Percentiles rank a stretch among this genome's conserved stretches.
phyloP scores from a whole-genome alignment of 2,888 invertebrate species.

The Yponomeuta evonymella region DNA sequence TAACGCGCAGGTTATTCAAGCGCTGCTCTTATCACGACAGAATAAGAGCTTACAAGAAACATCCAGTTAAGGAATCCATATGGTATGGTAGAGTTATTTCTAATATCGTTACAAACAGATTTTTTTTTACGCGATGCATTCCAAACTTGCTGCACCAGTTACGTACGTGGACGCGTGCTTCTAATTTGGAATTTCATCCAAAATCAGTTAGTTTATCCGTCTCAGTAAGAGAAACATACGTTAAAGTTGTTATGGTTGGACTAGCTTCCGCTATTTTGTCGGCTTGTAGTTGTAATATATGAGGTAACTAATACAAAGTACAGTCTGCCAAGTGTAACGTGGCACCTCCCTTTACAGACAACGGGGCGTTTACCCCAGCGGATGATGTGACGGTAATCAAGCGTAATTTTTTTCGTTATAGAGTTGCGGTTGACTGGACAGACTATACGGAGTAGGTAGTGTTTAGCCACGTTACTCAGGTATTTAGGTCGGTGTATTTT shows the following conservation, averaged over 20 bases:
- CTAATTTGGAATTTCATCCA: conserved; percentile 54
- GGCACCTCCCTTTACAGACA: too few relatives aligned
- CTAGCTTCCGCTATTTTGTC: conserved; percentile 55
- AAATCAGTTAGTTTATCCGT: conserved; percentile 59
- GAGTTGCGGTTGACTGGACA: neutral
- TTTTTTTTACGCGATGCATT: conserved; percentile 7
- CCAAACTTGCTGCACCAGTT: neutral
- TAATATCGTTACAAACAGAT: neutral
- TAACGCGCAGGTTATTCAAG: neutral
- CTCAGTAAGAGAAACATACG: conserved; percentile 53
- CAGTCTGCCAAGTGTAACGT: too few relatives aligned
- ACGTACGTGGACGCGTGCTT: conserved; percentile 33
- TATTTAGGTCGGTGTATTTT: conserved; percentile 23
- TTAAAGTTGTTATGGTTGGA: conserved; percentile 61
- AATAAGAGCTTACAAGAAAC: neutral
- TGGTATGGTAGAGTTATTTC: neutral
- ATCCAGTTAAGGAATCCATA: neutral
- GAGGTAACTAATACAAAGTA: neutral
- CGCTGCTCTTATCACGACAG: neutral
- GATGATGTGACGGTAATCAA: neutral
- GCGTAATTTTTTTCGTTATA: neutral
- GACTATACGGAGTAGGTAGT: neutral
- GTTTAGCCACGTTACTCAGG: conserved; percentile 22
- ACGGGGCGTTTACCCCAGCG: too few relatives aligned
- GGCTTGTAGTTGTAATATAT: neutral